Evolutionary conservation across 2,888 invertebrate species (phyloP), one percentile per base, ranked within the genome.

Genomic region (Ecdyonurus torrentis): DNA sequence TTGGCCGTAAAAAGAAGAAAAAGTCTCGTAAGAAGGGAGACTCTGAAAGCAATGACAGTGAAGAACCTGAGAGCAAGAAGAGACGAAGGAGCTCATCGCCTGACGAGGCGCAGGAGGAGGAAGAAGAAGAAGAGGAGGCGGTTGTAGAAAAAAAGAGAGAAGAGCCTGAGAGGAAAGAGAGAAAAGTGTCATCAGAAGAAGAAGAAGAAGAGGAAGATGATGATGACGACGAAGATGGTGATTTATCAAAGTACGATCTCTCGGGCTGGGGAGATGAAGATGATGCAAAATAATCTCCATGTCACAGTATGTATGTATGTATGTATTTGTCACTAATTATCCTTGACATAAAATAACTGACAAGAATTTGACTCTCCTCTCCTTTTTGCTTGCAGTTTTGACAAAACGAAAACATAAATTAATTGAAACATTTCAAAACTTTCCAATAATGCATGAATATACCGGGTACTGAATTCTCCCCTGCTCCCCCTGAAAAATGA

Each of bases 231-330:
- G 77, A 77, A 53, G 80, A 80, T 66, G 86, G 81, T 15, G 88
- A 89, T 73, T 77, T 89, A 60, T 85, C 87, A 23, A 89, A 89
- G 72, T 90, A 89, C 73, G 87, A 88, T 71, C 76, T 89, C 58
- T 75, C 73, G 67, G 76, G 72, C 61, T 87, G 86, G 83, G 86
- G 85, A 65, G 84, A 83, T 65, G 82, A 81, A 59, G 82, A 55
- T 20, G 55, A 5, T 10, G 37, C 37, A 37, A 37, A 37, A 15
- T 37, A 15, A 37, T 10, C 37, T 37, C n/a, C n/a, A n/a, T n/a
- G n/a, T n/a, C n/a, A n/a, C n/a, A n/a, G n/a, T n/a, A n/a, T n/a
- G n/a, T n/a, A n/a, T n/a, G n/a, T n/a, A n/a, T n/a, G n/a, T n/a
- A n/a, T n/a, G n/a, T n/a, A n/a, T n/a, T n/a, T n/a, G n/a, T n/a